A percentile compares a stretch with the other conserved stretches of the same genome.
These are phyloP conservation scores for Melanotaenia parkinsoni DNA, from an alignment of 2,797 vertebrate genomes.

Conservation along the genomic window DNA sequence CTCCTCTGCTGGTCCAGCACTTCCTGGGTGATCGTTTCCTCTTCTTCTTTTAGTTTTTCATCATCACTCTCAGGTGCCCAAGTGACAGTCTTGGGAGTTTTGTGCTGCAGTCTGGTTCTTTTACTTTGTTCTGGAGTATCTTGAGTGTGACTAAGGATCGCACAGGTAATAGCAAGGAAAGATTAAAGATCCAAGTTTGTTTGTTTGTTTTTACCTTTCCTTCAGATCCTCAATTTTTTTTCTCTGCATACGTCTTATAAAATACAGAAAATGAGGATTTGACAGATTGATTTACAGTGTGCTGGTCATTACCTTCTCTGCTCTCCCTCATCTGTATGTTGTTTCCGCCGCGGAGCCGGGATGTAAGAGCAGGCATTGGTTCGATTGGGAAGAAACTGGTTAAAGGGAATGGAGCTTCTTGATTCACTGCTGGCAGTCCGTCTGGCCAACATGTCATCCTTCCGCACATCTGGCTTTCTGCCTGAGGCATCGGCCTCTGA, in stretches of 20 bases:
- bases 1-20: constrained; percentile 79
- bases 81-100: constrained; percentile 73
- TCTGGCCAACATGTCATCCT: constrained; percentile 96
- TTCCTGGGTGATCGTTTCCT: constrained; percentile 68
- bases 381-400: constrained; percentile 98
- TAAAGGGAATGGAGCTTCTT: constrained; percentile 91
- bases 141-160: constrained; percentile 58
- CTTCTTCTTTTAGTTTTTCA: constrained; percentile 70
- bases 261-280: neutral
- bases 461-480: constrained; percentile 94
- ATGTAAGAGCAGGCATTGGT: constrained; percentile 92
- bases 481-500: constrained; percentile 89
- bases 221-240: neutral
- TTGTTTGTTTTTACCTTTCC: constrained; percentile 20
- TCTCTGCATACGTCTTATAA: neutral
- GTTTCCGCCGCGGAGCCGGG: constrained; percentile 88
- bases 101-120: constrained; percentile 52
- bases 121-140: constrained; percentile 54
- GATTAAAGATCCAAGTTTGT: constrained; percentile 16
- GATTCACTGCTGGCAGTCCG: constrained; percentile 90
- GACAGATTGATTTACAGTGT: neutral
- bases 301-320: constrained; percentile 83
- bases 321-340: constrained; percentile 87
- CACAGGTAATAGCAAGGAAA: constrained; percentile 24
- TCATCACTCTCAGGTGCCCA: constrained; percentile 73